Conservation (phyloP, 2,113 vertebrate species). For the Martes martes region DNA sequence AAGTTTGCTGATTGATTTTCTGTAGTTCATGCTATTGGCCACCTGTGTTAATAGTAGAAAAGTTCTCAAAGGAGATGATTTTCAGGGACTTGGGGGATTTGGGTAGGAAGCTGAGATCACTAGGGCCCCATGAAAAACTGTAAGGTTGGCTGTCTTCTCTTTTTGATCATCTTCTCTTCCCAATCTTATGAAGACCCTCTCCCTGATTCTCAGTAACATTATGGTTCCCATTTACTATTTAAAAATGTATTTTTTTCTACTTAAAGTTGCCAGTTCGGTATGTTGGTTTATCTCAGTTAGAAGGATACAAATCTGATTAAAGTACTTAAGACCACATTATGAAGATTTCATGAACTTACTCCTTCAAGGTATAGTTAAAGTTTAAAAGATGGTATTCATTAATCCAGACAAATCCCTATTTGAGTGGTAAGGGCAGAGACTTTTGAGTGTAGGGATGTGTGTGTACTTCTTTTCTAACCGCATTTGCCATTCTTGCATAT, state of each 20-base stretch:
- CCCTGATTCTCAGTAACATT: neutral
- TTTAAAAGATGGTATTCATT: neutral
- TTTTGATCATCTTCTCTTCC: neutral
- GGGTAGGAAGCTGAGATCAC: neutral
- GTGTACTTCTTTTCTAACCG: neutral
- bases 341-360: neutral
- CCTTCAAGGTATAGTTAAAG: neutral
- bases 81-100: neutral
- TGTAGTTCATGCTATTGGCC: neutral
- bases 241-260: neutral
- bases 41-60: neutral
- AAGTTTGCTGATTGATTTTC: neutral
- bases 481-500: neutral
- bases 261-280: neutral
- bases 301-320: neutral
- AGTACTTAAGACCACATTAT: neutral
- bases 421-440: neutral
- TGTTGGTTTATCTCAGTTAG: neutral
- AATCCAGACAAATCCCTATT: neutral
- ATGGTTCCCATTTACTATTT: neutral
- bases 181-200: neutral
- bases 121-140: neutral
- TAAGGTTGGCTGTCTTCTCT: neutral
- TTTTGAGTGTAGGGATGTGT: neutral
- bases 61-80: neutral